phyloP scores from a whole-genome alignment of 2,888 invertebrate species.

The Asteroscopus sphinx region DNA sequence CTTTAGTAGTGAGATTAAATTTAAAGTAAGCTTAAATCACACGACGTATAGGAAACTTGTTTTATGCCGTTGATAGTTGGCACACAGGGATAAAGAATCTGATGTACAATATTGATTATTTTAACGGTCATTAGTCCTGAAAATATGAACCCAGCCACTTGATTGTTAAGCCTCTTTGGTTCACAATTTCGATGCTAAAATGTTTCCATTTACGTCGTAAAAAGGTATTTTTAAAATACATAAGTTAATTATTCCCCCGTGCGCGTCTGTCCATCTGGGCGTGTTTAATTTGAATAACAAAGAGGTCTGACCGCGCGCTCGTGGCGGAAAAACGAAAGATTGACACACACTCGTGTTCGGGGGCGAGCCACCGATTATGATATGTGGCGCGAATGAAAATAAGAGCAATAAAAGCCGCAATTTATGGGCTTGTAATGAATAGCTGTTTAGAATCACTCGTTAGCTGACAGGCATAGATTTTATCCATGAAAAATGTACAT shows the following conservation, averaged over 20 bases:
- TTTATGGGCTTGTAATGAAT: conserved; percentile 39
- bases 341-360: conserved; percentile 72
- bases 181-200: conserved; percentile 31
- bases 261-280: conserved; percentile 72
- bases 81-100: conserved; percentile 31
- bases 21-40: conserved; percentile 76
- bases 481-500: background rate
- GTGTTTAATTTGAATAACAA: conserved; percentile 85
- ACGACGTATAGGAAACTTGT: conserved; percentile 63
- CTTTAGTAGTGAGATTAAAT: conserved; percentile 77
- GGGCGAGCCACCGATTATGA: conserved; percentile 58
- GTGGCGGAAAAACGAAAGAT: conserved; percentile 77
- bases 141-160: conserved; percentile 29
- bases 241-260: conserved; percentile 81
- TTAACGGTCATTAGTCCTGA: conserved; percentile 27
- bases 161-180: conserved; percentile 12
- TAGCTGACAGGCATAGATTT: conserved; percentile 8
- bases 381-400: conserved; percentile 57
- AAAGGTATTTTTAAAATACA: conserved; percentile 64
- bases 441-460: conserved; percentile 14
- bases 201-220: conserved; percentile 39
- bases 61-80: conserved; percentile 47
- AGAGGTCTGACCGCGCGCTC: conserved; percentile 72
- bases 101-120: conserved; percentile 28
- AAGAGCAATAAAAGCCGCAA: conserved; percentile 31